Evolutionary conservation across 2,113 vertebrate genomes (phyloP), one percentile per base, ranked within the genome.

Genomic region (Phoenicopterus ruber): DNA sequence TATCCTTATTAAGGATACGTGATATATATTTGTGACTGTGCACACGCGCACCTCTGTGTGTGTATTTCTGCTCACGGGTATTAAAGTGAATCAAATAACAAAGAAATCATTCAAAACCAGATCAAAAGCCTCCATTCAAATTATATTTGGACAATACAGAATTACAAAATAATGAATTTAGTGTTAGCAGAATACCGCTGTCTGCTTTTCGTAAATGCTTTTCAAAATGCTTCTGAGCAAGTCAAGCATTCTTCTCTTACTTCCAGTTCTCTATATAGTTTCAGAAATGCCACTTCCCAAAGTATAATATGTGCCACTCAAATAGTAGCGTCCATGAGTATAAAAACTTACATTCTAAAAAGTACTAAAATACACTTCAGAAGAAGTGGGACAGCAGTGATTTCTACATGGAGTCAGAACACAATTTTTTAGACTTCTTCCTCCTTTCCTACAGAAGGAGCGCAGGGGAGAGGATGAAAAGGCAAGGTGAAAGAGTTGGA

Each of bases 31-130:
- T 47, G 40, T 17, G 34, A 31, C 21, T 0, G 5, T 12, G 49
- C 40, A 44, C 36, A 24, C 1, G 1, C 1, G 5, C 11, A 19
- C 12, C 42, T 34, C 9, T 11, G 17, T 62, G 10, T 26, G 29
- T 38, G 11, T 38, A 25, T 73, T 83, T 66, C 69, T 50, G 46
- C 31, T 81, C 29, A 8, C 1, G 31, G 15, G 6, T 17, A 62
- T 29, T 55, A 21, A 88, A 86, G 19, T 11, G 19, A 52, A 55
- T 34, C 11, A 36, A 65, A 52, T 38, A 86, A 59, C 22, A 5
- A 70, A 50, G 17, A 46, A 70, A 85, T 36, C 7, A n/a, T 24
- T 55, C 38, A 24, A 61, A 80, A 34, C 3, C 34, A 71, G n/a
- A 70, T 47, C 34, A 84, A 70, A 57, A 46, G 25, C 29, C 22